Evolutionary conservation across 2,113 vertebrate genomes (phyloP), one percentile per base, ranked within the genome.

Genomic region (Centrocercus urophasianus): DNA sequence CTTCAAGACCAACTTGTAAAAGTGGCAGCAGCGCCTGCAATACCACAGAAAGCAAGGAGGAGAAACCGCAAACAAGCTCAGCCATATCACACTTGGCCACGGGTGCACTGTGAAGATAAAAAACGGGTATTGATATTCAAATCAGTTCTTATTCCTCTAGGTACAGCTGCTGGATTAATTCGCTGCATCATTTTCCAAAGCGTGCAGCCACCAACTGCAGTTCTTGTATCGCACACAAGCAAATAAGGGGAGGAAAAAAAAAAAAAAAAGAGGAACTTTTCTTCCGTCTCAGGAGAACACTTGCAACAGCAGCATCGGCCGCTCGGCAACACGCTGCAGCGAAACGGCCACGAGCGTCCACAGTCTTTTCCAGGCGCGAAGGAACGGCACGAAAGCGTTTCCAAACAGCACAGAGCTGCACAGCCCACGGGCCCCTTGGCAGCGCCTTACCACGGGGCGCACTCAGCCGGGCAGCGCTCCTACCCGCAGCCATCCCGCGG

Each of bases 111-210:
- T 59, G 75, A 92, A 92, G 72, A 95, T 92, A 95, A 90, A 93
- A 93, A 73, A 80, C 20, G 30, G 40, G 28, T 40, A 93, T 74
- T 92, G 93, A 94, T 69, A 96, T 80, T 67, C 75, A 92, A 89
- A 80, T 90, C 88, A 91, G 63, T 81, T 93, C 93, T 88, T 80
- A 80, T 89, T 96, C 82, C 92, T 93, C 91, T 73, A 14, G 72
- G 81, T 95, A 91, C 93, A 96, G 92, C 95, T 85, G 87, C 73
- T 69, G 88, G 96, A 90, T 96, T 97, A 97, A 98, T 97, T 96
- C 86, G 20, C 97, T 98, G 97, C 97, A 98, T 97, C 97, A 98
- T 97, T 97, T 98, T 97, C 93, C 81, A 66, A 94, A 97, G 94
- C 3, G 61, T 96, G 89, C 83, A 63, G 89, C 61, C 63, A 85